phyloP scores from a whole-genome alignment of 2,888 invertebrate species.

The Pilophorus perplexus region DNA sequence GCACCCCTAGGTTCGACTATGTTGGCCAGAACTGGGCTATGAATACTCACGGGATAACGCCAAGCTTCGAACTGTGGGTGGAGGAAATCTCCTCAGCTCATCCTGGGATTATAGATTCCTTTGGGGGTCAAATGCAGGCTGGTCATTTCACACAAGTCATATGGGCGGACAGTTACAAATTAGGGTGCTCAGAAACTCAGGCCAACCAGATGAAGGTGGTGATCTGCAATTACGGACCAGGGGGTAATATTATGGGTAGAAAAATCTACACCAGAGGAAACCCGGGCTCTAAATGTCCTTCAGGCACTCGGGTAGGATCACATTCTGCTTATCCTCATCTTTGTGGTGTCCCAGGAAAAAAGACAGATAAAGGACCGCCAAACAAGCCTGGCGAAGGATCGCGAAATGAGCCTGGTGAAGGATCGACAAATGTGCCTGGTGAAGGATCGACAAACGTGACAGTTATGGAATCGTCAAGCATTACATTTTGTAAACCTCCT shows the following conservation, averaged over 20 bases:
- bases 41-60: background rate
- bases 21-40: constrained; percentile 23
- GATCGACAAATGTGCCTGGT: no score
- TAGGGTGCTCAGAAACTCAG: no score
- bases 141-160: background rate
- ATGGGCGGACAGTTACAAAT: no score
- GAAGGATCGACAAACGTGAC: no score
- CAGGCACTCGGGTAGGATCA: background rate
- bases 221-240: constrained; percentile 40
- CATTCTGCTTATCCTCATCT: constrained; percentile 8
- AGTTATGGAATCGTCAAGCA: no score
- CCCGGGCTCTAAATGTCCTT: constrained; percentile 2
- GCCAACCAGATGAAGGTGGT: background rate
- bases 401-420: no score
- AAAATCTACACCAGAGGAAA: constrained; percentile 28
- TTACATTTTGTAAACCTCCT: no score
- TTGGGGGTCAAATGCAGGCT: background rate
- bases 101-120: background rate
- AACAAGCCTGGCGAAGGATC: no score
- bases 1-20: background rate
- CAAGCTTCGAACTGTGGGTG: constrained; percentile 17
- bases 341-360: no score
- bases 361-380: no score
- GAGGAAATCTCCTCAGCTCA: constrained; percentile 28
- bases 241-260: background rate